phyloP scores from a whole-genome alignment of 2,113 vertebrate genomes.

The Cynoglossus semilaevis region DNA sequence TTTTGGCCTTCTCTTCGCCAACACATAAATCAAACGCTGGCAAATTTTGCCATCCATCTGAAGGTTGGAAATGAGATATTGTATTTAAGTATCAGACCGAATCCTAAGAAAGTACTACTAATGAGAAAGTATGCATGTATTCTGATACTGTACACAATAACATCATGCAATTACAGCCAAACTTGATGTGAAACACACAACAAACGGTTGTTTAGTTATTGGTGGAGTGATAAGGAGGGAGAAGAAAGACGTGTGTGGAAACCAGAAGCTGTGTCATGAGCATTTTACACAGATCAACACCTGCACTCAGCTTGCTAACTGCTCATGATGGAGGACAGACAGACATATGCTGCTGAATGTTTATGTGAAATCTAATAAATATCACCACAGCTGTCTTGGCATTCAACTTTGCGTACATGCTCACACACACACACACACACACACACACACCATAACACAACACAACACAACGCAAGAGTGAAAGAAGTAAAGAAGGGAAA shows the following conservation, averaged over 20 bases:
- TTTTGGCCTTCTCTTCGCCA: neutral
- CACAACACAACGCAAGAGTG: constrained; percentile 1
- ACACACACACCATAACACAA: constrained; percentile 11
- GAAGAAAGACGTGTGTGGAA: no score
- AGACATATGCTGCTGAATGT: constrained; percentile 9
- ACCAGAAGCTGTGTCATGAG: no score
- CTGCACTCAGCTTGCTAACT: no score
- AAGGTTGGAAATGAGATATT: neutral
- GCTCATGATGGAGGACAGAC: no score
- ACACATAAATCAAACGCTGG: constrained; percentile 7
- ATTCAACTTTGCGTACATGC: constrained; percentile 25
- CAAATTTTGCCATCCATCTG: neutral
- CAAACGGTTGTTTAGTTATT: no score
- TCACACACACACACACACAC: constrained; percentile 12
- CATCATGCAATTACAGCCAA: no score
- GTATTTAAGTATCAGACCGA: constrained; percentile 6
- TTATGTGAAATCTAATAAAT: no score
- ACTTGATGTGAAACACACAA: no score
- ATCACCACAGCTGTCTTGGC: constrained; percentile 46
- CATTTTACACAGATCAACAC: no score
- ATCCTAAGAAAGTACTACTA: neutral
- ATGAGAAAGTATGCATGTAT: no score
- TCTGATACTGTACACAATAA: no score
- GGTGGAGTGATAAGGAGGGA: no score
- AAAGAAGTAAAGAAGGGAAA: constrained; percentile 3